These are phyloP conservation scores for Hydra vulgaris DNA, from an alignment of 30 jellyfish, hydroid and myxozoan species.

Conservation along the genomic window DNA sequence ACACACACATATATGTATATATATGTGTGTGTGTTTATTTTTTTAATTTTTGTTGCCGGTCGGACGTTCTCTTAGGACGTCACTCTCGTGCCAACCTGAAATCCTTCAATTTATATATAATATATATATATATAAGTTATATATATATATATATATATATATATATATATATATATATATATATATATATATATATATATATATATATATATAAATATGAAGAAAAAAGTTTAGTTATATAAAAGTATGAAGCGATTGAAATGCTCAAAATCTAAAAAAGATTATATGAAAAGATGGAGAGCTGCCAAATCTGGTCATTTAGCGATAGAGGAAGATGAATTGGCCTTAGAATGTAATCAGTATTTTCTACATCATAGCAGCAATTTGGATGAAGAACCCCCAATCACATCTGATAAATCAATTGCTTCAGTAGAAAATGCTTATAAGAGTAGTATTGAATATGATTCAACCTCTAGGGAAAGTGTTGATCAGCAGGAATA, in stretches of 20 bases:
- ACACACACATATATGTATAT: too few relatives aligned
- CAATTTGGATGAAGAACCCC: background rate
- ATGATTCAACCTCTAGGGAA: background rate
- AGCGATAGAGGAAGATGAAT: background rate
- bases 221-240: too few relatives aligned
- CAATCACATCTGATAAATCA: background rate
- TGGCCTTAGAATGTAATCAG: background rate
- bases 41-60: too few relatives aligned
- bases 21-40: too few relatives aligned
- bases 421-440: background rate
- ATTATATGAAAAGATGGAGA: background rate
- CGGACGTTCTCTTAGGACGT: too few relatives aligned
- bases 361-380: background rate
- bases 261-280: background rate
- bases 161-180: too few relatives aligned
- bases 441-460: background rate
- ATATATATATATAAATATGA: background rate
- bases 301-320: background rate
- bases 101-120: too few relatives aligned
- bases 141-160: too few relatives aligned
- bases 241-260: background rate
- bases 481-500: background rate
- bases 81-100: too few relatives aligned
- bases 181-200: too few relatives aligned
- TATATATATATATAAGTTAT: too few relatives aligned